Evolutionary conservation across 2,888 invertebrate genomes (phyloP).

Genomic region (Brachylomia viminalis): DNA sequence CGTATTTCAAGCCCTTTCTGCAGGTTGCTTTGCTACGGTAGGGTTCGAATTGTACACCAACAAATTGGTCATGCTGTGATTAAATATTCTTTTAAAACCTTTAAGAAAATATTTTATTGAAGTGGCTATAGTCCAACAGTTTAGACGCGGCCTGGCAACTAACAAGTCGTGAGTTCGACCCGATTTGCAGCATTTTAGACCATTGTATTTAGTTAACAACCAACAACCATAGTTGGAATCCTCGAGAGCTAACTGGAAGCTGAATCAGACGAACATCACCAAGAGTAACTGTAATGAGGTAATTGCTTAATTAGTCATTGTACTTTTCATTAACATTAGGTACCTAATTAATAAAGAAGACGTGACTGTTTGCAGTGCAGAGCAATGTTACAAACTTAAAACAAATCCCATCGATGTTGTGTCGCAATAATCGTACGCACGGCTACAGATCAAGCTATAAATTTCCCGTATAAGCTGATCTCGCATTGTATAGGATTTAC

Average conservation of each 20-base stretch:
- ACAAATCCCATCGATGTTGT: conserved; percentile 12
- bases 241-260: neutral
- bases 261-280: neutral
- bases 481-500: too few relatives aligned
- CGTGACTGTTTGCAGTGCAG: conserved; percentile 6
- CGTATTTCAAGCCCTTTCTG: neutral
- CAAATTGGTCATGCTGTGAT: neutral
- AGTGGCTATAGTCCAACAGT: neutral
- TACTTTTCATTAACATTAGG: conserved; percentile 23
- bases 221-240: neutral
- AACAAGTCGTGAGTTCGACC: neutral
- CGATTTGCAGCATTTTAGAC: neutral
- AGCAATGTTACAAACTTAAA: neutral
- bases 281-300: conserved; percentile 6
- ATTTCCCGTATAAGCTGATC: too few relatives aligned
- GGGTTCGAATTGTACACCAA: neutral
- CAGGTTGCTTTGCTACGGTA: neutral
- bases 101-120: neutral
- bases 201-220: neutral
- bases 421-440: too few relatives aligned
- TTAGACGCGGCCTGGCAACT: neutral
- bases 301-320: conserved; percentile 18
- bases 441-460: too few relatives aligned
- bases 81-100: neutral
- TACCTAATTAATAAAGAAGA: neutral